Conservation (phyloP, 2,797 vertebrate genomes). For the Micromesistius poutassou region DNA sequence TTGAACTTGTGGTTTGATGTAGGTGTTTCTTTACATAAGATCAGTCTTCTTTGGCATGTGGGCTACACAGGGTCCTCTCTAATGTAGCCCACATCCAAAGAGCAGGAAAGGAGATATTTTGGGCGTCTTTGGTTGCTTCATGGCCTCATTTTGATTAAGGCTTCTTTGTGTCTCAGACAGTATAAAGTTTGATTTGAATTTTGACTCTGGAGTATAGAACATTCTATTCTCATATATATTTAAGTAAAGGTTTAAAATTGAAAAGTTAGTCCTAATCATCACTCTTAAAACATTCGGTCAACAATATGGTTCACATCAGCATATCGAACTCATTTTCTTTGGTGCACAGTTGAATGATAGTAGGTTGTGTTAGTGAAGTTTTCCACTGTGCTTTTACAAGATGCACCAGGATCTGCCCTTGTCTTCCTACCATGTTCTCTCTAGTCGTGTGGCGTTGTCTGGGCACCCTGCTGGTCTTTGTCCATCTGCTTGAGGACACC, state of each 20-base stretch:
- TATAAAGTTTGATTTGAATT: not conserved
- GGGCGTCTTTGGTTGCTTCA: not conserved
- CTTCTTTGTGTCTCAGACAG: not conserved
- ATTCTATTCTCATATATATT: not conserved
- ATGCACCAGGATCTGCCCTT: not conserved
- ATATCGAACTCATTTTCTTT: not conserved
- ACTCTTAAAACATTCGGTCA: not conserved
- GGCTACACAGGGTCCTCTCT: not conserved
- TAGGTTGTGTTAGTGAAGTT: not conserved
- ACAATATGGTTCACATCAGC: not conserved
- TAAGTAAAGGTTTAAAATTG: not conserved
- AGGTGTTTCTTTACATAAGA: not conserved
- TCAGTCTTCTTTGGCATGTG: not conserved
- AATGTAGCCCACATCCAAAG: not conserved
- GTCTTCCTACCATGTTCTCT: not conserved
- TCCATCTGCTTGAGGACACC: conserved; percentile 91
- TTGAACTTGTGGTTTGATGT: not conserved
- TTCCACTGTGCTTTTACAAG: not conserved
- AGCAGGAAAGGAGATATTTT: not conserved
- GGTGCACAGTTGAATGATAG: not conserved
- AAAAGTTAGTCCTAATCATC: not conserved
- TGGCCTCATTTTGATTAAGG: not conserved
- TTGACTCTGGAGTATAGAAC: not conserved
- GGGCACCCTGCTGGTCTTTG: conserved; percentile 89
- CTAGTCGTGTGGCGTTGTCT: conserved; percentile 92